phyloP scores from a whole-genome alignment of 2,797 vertebrate genomes.

The Pipistrellus kuhlii region DNA sequence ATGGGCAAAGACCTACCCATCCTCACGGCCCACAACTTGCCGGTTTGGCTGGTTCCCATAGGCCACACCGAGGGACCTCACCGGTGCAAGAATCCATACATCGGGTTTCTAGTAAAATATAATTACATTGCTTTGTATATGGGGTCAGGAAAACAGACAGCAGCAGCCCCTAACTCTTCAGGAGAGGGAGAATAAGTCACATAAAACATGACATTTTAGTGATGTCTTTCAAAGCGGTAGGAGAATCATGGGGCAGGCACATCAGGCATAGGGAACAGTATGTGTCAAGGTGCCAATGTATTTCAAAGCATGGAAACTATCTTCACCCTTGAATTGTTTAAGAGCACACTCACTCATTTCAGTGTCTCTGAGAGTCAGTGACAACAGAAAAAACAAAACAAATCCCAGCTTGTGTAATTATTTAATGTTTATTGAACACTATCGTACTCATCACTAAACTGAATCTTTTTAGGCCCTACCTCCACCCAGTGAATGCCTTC shows the following conservation, averaged over 20 bases:
- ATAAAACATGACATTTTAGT: not conserved
- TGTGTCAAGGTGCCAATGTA: rapidly evolving
- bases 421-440: slow-evolving; percentile 34
- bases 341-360: not conserved
- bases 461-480: not conserved
- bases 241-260: not conserved
- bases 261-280: not conserved
- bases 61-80: no score
- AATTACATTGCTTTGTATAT: not conserved
- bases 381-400: not conserved
- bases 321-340: not conserved
- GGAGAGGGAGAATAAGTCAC: not conserved
- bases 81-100: no score
- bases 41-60: no score
- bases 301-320: not conserved
- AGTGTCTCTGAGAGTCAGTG: not conserved
- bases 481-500: not conserved
- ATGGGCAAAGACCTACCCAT: no score
- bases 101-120: not conserved
- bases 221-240: not conserved
- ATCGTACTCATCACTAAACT: not conserved
- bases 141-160: not conserved
- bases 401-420: not conserved
- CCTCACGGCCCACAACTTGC: no score
- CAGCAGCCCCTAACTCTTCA: not conserved